Conservation (phyloP, 2,113 vertebrate species). For the rat (Rattus norvegicus) region DNA sequence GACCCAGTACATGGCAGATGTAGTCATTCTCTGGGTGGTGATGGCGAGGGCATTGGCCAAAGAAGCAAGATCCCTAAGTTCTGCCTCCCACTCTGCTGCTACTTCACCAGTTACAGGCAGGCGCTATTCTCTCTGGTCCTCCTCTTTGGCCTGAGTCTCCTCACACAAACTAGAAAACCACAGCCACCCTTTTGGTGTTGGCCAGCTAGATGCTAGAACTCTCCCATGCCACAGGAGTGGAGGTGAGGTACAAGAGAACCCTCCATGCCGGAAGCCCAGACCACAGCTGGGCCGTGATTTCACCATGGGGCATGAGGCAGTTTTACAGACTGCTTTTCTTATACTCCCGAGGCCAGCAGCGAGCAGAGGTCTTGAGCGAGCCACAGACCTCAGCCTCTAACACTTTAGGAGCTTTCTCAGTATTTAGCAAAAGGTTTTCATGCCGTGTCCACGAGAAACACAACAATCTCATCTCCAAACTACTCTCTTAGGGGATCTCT, state of each 20-base stretch:
- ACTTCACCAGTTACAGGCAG: not conserved
- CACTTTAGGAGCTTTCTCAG: not conserved
- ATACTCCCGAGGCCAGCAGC: not conserved
- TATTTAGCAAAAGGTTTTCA: constrained; percentile 15
- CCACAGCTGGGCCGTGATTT: not conserved
- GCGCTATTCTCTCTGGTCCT: not conserved
- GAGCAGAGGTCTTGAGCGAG: not conserved
- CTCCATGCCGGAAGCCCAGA: not conserved
- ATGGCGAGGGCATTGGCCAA: not conserved
- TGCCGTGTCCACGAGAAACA: not conserved
- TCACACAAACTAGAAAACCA: not conserved
- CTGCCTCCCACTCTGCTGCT: not conserved
- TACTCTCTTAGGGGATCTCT: not conserved
- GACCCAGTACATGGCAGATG: not conserved
- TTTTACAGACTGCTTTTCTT: not conserved
- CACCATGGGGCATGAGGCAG: not conserved
- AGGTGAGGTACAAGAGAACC: not conserved
- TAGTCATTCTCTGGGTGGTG: not conserved
- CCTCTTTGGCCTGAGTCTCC: not conserved
- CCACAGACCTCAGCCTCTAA: not conserved
- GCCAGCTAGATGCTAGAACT: not conserved
- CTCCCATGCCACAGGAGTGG: not conserved
- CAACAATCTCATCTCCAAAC: not conserved
- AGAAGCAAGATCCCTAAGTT: no score
- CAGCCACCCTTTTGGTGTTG: not conserved